These are phyloP conservation scores for Tachuris rubrigastra DNA, from an alignment of 2,113 vertebrate genomes.

Conservation along the genomic window DNA sequence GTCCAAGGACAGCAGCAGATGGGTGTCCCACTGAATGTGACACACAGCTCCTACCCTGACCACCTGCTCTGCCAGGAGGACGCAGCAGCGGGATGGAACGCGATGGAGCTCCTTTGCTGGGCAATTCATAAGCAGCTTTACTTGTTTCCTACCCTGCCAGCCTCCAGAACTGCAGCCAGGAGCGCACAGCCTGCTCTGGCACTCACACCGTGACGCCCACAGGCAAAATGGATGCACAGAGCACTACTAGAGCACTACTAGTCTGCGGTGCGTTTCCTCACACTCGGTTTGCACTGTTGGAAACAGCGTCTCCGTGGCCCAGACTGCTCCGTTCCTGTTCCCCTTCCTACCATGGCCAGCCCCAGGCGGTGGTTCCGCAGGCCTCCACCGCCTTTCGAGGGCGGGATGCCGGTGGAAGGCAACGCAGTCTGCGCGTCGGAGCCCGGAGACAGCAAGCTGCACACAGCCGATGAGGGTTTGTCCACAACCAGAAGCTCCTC, in stretches of 20 bases:
- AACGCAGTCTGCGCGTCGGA: accelerated
- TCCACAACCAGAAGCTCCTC: not conserved
- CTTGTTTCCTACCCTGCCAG: too few relatives aligned
- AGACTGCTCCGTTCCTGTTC: too few relatives aligned
- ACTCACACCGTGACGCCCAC: accelerated
- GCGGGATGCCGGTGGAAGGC: not conserved
- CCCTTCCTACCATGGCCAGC: not conserved
- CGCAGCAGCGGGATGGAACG: not conserved
- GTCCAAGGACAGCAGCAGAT: accelerated
- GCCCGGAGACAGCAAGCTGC: not conserved
- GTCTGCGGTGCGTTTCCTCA: accelerated
- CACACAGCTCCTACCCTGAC: accelerated
- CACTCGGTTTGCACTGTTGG: accelerated
- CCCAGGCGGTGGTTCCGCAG: accelerated
- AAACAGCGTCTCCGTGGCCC: not conserved
- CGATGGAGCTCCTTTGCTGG: accelerated
- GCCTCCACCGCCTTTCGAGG: not conserved
- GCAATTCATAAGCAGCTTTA: not conserved
- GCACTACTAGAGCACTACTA: accelerated
- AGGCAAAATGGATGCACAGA: not conserved
- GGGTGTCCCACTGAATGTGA: accelerated
- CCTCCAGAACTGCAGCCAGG: not conserved
- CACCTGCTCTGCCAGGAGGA: accelerated
- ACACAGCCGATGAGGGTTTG: accelerated
- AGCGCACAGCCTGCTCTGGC: accelerated